Conservation (phyloP, 2,113 vertebrate species). For the Pardalotus punctatus region DNA sequence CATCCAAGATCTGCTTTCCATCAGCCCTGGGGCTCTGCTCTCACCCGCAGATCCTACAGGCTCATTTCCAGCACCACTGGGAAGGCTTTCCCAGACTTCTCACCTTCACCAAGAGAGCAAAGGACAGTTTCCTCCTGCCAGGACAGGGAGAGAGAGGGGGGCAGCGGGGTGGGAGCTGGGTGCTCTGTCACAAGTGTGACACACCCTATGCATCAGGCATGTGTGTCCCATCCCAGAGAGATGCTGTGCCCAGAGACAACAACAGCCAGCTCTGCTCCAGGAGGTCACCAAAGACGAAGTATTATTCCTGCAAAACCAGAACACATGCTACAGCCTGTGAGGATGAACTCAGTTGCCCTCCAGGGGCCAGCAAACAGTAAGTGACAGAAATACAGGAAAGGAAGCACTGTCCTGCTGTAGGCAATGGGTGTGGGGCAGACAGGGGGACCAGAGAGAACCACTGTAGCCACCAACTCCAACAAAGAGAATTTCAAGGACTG, state of each 20-base stretch:
- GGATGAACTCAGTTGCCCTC: background rate
- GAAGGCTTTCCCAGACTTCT: background rate
- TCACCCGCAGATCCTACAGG: background rate
- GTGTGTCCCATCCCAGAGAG: background rate
- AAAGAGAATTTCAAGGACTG: background rate
- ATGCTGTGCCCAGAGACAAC: background rate
- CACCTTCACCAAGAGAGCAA: background rate
- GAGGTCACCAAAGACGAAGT: background rate
- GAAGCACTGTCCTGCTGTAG: background rate
- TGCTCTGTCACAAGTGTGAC: background rate
- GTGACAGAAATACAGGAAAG: background rate
- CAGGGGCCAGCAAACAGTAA: background rate
- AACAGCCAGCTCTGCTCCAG: background rate
- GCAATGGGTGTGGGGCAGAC: background rate
- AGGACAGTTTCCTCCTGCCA: background rate
- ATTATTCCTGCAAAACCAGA: background rate
- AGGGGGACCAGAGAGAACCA: background rate
- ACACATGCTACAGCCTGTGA: background rate
- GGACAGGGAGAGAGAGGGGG: background rate
- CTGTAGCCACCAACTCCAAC: background rate
- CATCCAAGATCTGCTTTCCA: background rate
- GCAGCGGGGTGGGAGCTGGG: background rate
- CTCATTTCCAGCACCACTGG: background rate
- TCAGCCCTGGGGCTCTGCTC: background rate
- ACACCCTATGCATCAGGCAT: accelerated